Percentiles rank a stretch among this genome's conserved stretches.
Evolutionary conservation across 2,888 invertebrate species (phyloP).

Genomic region (Gerosis bhagava): DNA sequence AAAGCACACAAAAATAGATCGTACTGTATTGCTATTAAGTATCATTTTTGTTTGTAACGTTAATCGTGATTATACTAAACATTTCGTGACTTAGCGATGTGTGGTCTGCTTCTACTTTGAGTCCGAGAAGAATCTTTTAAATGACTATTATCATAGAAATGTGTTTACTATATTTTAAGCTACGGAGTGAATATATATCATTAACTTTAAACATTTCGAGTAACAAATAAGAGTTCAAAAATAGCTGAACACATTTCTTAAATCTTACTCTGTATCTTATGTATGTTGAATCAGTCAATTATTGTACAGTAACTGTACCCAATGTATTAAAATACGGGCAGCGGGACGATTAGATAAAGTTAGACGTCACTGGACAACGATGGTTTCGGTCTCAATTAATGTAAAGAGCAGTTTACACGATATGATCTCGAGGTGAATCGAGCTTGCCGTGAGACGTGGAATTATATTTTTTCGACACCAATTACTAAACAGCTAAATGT

Average conservation of each 20-base stretch:
- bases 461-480: conserved; percentile 72
- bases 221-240: too few relatives aligned
- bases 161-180: too few relatives aligned
- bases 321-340: too few relatives aligned
- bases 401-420: conserved; percentile 68
- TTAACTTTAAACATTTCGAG: too few relatives aligned
- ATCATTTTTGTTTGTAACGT: conserved; percentile 30
- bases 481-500: conserved; percentile 59
- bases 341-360: too few relatives aligned
- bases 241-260: too few relatives aligned
- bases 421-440: conserved; percentile 57
- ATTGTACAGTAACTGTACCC: too few relatives aligned
- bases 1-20: conserved; percentile 23
- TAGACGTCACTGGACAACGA: conserved; percentile 67
- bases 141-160: neutral
- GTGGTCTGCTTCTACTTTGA: conserved; percentile 14
- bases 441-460: conserved; percentile 64
- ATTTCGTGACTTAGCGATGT: conserved; percentile 15
- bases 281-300: too few relatives aligned
- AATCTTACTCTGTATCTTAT: too few relatives aligned
- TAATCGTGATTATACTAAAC: conserved; percentile 7
- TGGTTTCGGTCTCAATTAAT: conserved; percentile 62
- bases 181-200: too few relatives aligned
- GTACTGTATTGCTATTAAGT: conserved; percentile 28
- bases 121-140: neutral